Percentiles rank a stretch among this genome's conserved stretches.
Conservation (phyloP, 2,888 invertebrate species). For the Drosophila anomelani region DNA sequence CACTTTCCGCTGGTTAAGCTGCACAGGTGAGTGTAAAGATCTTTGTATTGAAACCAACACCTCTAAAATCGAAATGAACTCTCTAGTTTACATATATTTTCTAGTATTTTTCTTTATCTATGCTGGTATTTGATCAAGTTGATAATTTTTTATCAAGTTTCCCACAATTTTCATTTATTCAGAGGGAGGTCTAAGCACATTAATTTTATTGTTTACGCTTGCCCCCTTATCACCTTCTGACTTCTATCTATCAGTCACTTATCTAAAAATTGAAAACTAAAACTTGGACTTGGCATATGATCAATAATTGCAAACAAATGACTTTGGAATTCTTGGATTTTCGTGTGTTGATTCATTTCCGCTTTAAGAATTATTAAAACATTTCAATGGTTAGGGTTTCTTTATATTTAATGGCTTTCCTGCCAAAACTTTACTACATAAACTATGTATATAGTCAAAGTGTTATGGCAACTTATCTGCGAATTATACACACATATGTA, state of each 20-base stretch:
- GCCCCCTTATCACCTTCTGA: background rate
- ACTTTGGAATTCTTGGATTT: background rate
- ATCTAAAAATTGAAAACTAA: constrained; percentile 21
- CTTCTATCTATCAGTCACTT: constrained; percentile 12
- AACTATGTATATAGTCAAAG: constrained; percentile 32
- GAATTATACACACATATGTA: constrained; percentile 32
- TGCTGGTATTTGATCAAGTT: background rate
- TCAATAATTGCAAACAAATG: constrained; percentile 13
- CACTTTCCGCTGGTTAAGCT: constrained; percentile 96
- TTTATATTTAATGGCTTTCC: constrained; percentile 26
- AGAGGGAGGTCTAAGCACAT: background rate
- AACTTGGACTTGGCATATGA: background rate
- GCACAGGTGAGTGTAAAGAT: constrained; percentile 88
- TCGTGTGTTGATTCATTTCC: constrained; percentile 15
- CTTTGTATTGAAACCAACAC: background rate
- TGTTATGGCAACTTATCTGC: constrained; percentile 44
- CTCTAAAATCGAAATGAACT: background rate
- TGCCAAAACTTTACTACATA: constrained; percentile 23
- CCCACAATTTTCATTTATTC: background rate
- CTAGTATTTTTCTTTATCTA: background rate
- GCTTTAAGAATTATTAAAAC: background rate
- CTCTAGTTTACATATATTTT: background rate
- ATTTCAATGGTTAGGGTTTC: background rate
- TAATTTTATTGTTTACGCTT: background rate
- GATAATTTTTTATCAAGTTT: background rate